These are phyloP conservation scores for Ficedula albicollis DNA, from an alignment of 2,797 vertebrate species.

Conservation along the genomic window DNA sequence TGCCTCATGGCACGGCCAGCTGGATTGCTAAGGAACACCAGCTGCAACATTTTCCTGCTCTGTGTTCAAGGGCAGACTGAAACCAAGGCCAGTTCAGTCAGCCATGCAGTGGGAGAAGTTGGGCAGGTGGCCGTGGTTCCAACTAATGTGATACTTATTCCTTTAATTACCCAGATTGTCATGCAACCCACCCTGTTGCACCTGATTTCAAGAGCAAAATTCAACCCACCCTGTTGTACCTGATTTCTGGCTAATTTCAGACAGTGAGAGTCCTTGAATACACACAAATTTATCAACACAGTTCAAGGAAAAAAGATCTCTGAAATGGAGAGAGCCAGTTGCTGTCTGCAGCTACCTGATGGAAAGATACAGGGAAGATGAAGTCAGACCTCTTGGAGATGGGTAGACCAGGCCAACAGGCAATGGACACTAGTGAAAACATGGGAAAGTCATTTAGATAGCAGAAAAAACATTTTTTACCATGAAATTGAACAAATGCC, in stretches of 20 bases:
- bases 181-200: not conserved
- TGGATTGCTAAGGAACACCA: not conserved
- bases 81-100: not conserved
- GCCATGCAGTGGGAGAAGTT: not conserved
- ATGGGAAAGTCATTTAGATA: not conserved
- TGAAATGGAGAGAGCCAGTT: not conserved
- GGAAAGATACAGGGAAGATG: not conserved
- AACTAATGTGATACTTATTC: not conserved
- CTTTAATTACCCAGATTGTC: not conserved
- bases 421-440: not conserved
- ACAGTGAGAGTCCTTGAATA: not conserved
- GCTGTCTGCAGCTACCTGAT: not conserved
- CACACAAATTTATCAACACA: not conserved
- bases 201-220: not conserved
- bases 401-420: not conserved
- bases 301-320: not conserved
- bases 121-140: not conserved
- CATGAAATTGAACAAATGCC: not conserved
- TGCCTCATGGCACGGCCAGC: not conserved
- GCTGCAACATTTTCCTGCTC: not conserved
- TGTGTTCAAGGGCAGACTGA: not conserved
- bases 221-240: not conserved
- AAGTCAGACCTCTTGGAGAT: not conserved
- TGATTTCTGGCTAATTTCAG: not conserved
- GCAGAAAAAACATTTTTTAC: not conserved